Conservation (phyloP, 2,113 vertebrate genomes). For the Neoarius graeffei region DNA sequence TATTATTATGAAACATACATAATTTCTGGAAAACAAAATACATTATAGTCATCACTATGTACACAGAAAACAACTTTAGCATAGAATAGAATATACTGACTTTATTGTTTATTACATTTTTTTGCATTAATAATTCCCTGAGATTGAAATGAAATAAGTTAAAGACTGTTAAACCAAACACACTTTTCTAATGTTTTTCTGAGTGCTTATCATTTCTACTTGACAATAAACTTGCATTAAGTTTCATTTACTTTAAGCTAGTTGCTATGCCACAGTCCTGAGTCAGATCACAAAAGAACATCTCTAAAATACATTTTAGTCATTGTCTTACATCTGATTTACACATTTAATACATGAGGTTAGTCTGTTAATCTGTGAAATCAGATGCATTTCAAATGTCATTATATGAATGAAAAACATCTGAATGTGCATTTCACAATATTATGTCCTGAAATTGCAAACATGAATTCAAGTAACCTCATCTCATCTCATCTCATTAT, state of each 20-base stretch:
- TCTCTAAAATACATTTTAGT: not conserved
- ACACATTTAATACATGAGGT: not conserved
- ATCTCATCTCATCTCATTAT: too few species aligned
- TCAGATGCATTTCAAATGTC: not conserved
- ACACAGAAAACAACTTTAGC: not conserved
- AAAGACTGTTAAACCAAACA: not conserved
- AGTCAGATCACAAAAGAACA: not conserved
- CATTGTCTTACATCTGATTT: not conserved
- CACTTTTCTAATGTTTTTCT: not conserved
- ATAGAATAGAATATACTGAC: not conserved
- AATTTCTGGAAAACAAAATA: not conserved
- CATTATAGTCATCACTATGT: not conserved
- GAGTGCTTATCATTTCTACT: not conserved
- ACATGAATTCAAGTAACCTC: not conserved
- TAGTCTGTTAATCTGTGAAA: not conserved
- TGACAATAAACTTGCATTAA: not conserved
- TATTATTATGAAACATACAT: slow-evolving; percentile 8
- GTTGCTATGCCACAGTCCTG: not conserved
- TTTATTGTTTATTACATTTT: slow-evolving; percentile 30
- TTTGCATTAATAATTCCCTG: slow-evolving; percentile 46
- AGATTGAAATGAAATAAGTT: not conserved
- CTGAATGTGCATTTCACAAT: not conserved
- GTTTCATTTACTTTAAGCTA: not conserved
- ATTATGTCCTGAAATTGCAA: not conserved
- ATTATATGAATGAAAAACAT: not conserved